Base-by-base conservation (phyloP, 2,888 invertebrate genomes). In the Athalia rosae region DNA sequence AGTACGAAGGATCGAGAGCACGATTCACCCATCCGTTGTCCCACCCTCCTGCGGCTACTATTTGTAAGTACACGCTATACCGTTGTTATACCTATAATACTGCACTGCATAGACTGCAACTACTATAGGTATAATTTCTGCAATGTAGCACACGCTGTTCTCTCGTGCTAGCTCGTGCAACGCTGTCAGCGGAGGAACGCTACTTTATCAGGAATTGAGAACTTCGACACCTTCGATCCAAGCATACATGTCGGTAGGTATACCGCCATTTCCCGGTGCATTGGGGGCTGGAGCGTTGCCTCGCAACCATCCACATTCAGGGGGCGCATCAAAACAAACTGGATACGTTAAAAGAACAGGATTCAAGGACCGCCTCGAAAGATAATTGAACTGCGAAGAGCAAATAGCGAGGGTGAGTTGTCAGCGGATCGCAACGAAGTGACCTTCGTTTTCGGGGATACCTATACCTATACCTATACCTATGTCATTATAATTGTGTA, bases 241-340 rank as follows among this genome's bases (percentile, higher is more conserved):
- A 45, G 43, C 45, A 45, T 56, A 69, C 50, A 56, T 43, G 58
- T 58, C 45, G 11, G 53, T 28, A 28, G 11, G 53, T 28, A 28
- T 28, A 28, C 9, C n/a, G 15, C 28, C 43, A 58, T 71, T 58
- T 8, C 15, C 45, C 13, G 5, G 15, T 67, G 28, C 50, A 9
- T 58, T 58, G n/a, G 4, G n/a, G 28, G 28, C 28, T 56, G 8
- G 58, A 56, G 56, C n/a, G 71, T 71, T 71, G 71, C 71, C 58
- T 58, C 45, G 71, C 71, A 71, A 71, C 71, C n/a, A 43, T 43
- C 13, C 7, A 45, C 3, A 45, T 45, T 67, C 45, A 56, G 71
- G 58, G 71, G 71, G 43, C 58, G 71, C 71, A 71, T 58, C 71
- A 71, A 71, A 58, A 71, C 71, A 71, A 71, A 71, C 71, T 71